Evolutionary conservation across 2,113 vertebrate species (phyloP), one percentile per base, ranked within the genome.

Genomic region (Marmota flaviventris): DNA sequence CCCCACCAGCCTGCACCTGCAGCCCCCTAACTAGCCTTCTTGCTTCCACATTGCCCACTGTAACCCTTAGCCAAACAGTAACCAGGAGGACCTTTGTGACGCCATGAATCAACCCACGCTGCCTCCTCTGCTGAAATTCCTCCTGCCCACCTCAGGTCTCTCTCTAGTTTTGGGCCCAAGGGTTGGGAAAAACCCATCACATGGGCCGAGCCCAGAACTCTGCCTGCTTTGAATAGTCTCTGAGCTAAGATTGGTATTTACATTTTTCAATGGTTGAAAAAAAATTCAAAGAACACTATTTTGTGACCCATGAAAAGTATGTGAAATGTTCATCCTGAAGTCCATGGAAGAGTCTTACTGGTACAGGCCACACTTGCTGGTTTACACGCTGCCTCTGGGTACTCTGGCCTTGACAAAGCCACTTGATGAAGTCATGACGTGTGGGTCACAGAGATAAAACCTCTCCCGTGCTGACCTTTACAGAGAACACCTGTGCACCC

Each of bases 381-480:
- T 13, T 61, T 72, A 8, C 25, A 5, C n/a, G 4, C n/a, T 63
- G 20, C 53, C 39, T 67, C 39, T 27, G 61, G 25, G 32, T 22
- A 25, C 25, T 37, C 69, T 84, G 39, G 7, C 20, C 51, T 69
- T 9, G 25, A 51, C 10, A 37, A 29, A n/a, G n/a, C 48, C 58
- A n/a, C 56, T 18, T 8, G 25, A 3, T 17, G 7, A 29, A 16
- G 34, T 20, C 53, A 17, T 1, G 13, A 8, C 8, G 16, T 2
- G 72, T 5, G 8, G 42, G 51, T 25, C 70, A n/a, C 58, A 70
- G n/a, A 37, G 11, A 61, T 69, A 17, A 12, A 27, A 20, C 20
- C 32, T 32, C 5, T 18, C 39, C 53, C 4, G 0, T 25, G 24
- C 29, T 37, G 12, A 29, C 27, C 4, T 27, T 84, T 65, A 27